Base-by-base conservation (phyloP, 2,888 invertebrate genomes). In the Cheilosia vulpina region DNA sequence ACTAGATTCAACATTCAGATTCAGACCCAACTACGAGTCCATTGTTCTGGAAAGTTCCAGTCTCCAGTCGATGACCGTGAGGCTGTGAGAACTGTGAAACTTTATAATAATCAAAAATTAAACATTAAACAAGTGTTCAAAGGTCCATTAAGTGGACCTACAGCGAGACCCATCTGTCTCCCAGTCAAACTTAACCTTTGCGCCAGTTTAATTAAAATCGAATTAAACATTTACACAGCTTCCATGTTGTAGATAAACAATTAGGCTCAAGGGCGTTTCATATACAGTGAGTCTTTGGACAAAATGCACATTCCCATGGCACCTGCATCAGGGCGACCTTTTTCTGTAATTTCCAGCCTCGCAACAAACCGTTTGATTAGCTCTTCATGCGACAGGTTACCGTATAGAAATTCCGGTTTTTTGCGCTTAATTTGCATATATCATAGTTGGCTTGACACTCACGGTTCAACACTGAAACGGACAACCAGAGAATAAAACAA, bases 401-500 rank as follows among this genome's bases (percentile, higher is more conserved):
- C 17, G 17, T 17, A 31, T 41, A n/a, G 57, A 60, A 52, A 82
- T 66, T 82, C 82, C 77, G 66, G 71, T 82, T 58, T 77, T 34
- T 52, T 38, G 69, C 31, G 31, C 50, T 69, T 41, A 55, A 72
- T 60, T 65, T 71, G 81, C 71, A 79, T 79, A 58, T 38, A 58
- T 38, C 60, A 6, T 31, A 45, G 38, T 47, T 17, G 53, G 24
- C 52, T 58, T 38, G 62, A 31, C 31, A 52, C 15, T 47, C 38
- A 19, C 21, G 13, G 11, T 11, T 13, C 31, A 31, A 0, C 6
- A 13, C 52, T 19, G 15, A 34, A 50, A 34, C 50, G 43, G 57
- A 31, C 53, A 57, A 38, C 34, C 31, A 31, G 31, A 41, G 34
- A 69, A 47, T 19, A 52, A 38, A 80, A 77, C 76, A 77, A 82